These are phyloP conservation scores for Aricia agestis DNA, from an alignment of 1,140 invertebrate species.

Conservation along the genomic window DNA sequence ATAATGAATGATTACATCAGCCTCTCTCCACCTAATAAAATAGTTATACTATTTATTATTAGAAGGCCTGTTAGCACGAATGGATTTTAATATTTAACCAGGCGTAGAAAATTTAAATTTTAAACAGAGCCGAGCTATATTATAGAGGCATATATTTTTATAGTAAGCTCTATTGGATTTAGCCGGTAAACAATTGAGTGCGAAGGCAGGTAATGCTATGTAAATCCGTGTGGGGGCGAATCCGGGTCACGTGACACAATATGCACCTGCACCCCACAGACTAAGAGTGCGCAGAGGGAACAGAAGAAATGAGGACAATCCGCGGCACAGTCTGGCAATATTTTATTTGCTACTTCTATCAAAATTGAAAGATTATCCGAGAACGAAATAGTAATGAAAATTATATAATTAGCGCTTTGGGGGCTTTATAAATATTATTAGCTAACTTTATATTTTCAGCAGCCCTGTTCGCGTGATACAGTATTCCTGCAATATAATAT, in stretches of 20 bases:
- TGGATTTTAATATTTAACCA: neutral
- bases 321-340: neutral
- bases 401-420: no score
- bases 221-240: constrained; percentile 31
- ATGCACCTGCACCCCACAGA: constrained; percentile 33
- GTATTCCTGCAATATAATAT: no score
- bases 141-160: constrained; percentile 18
- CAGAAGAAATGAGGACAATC: constrained; percentile 10
- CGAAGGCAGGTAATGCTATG: constrained; percentile 35
- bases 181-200: constrained; percentile 34
- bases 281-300: constrained; percentile 4
- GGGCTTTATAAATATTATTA: no score
- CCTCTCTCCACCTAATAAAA: no score
- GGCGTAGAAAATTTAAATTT: constrained; percentile 1
- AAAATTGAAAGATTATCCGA: neutral
- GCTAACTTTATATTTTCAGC: no score
- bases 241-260: constrained; percentile 31
- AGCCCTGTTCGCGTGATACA: no score
- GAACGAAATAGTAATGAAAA: no score
- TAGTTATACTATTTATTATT: no score
- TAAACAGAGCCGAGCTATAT: constrained; percentile 1
- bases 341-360: neutral
- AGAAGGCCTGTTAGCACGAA: no score
- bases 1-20: no score
- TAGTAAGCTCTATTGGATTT: constrained; percentile 23